Base-by-base conservation (phyloP, 2,888 invertebrate genomes). In the Salticus scenicus region DNA sequence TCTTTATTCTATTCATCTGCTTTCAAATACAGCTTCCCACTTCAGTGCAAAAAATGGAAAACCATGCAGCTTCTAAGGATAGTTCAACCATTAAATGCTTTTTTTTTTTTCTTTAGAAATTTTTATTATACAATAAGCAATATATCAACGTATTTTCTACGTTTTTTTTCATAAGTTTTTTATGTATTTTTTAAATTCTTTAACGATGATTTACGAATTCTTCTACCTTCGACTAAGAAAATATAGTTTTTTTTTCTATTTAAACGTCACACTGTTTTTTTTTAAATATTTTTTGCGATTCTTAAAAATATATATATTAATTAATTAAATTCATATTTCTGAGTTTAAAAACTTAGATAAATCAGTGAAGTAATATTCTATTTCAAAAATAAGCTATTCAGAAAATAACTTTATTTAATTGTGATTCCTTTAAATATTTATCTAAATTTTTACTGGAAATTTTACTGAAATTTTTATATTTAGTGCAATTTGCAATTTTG, bases 1-100 rank as follows among this genome's bases (percentile, higher is more conserved):
- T 47, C 42, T 47, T 37, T 47, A 47, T 47, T 47, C 42, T 47
- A 47, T 47, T 47, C 42, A 47, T 47, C 42, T 47, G 42, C 42
- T 47, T 47, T 47, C 42, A 47, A 47, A 47, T 47, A 17, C 42
- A 47, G 42, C 42, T 47, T 47, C 42, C 42, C 17, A 47, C 42
- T 47, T 17, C 17, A 17, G 42, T 17, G 17, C 1, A 47, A 47
- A 47, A 47, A 47, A 17, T 2, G 7, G 42, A 47, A 47, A 47
- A 17, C 42, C 42, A 47, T 47, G 17, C 42, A 12, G 42, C 42
- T 47, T 47, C 42, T 47, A 47, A 47, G 42, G 42, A 10, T 47
- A 47, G 42, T 47, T 17, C 10, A 47, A 47, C 42, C 42, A 47
- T 47, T 47, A 47, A 47, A 47, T 47, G 7, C 42, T 47, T 47